Conservation (phyloP, 2,113 vertebrate genomes). For the Amphiprion percula region DNA sequence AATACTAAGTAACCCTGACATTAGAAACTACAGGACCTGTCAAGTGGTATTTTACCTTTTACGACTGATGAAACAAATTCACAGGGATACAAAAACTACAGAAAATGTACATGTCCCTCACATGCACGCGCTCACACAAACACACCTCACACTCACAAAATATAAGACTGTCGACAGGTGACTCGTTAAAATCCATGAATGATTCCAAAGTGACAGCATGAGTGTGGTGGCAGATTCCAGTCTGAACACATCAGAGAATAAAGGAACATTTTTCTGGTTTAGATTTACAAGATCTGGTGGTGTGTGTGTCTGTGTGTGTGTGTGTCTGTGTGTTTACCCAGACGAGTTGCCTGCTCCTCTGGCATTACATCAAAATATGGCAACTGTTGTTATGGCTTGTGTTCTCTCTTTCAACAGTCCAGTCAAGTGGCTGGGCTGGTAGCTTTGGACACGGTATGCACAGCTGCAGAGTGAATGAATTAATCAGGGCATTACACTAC, state of each 20-base stretch:
- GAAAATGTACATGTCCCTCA: slow-evolving; percentile 32
- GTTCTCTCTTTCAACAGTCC: slow-evolving; percentile 54
- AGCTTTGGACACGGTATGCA: slow-evolving; percentile 44
- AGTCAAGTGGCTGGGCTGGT: slow-evolving; percentile 50
- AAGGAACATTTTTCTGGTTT: slow-evolving; percentile 33
- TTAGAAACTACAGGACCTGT: slow-evolving; percentile 62
- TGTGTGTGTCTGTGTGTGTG: background rate
- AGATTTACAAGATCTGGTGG: slow-evolving; percentile 22
- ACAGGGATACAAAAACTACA: slow-evolving; percentile 50
- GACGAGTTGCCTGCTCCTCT: slow-evolving; percentile 68
- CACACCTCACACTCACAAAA: slow-evolving; percentile 36
- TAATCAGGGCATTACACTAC: slow-evolving; percentile 18
- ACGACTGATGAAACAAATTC: slow-evolving; percentile 33
- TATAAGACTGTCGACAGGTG: slow-evolving; percentile 54
- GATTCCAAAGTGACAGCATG: slow-evolving; percentile 38
- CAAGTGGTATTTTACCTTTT: slow-evolving; percentile 30
- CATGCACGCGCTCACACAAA: slow-evolving; percentile 41
- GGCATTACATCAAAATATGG: slow-evolving; percentile 64
- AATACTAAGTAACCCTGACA: slow-evolving; percentile 73
- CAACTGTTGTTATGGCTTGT: slow-evolving; percentile 75
- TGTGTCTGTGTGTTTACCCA: slow-evolving; percentile 18
- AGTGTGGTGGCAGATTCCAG: slow-evolving; percentile 55
- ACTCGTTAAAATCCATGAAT: slow-evolving; percentile 51
- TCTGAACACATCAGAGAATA: slow-evolving; percentile 39
- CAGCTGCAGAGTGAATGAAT: slow-evolving; percentile 49